These are phyloP conservation scores for Gymnoscopelus braueri DNA, from an alignment of 2,797 vertebrate genomes.

Conservation along the genomic window DNA sequence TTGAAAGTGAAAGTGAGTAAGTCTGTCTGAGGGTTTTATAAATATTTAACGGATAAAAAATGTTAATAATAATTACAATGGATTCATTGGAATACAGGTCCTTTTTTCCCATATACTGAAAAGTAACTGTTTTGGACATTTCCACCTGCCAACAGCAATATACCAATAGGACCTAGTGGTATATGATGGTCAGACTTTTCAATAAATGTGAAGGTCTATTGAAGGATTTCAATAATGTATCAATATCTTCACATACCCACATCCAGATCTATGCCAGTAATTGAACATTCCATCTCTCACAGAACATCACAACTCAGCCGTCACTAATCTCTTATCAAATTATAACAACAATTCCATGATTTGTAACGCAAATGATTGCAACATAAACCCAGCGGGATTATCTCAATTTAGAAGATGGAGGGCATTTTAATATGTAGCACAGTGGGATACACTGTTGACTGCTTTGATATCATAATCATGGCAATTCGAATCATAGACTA, in stretches of 20 bases:
- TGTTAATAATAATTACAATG: no score
- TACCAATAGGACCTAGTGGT: background rate
- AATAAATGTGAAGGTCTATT: background rate
- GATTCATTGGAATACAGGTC: no score
- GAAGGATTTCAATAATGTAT: background rate
- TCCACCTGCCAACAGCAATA: background rate
- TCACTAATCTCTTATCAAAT: background rate
- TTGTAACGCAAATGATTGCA: conserved; percentile 26
- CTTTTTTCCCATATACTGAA: no score
- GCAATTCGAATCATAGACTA: conserved; percentile 31
- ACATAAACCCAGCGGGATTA: conserved; percentile 12
- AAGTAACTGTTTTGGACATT: background rate
- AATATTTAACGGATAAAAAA: no score
- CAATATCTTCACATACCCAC: conserved; percentile 6
- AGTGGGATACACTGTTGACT: conserved; percentile 22
- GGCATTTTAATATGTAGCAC: background rate
- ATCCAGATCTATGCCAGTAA: conserved; percentile 1
- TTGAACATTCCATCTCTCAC: background rate
- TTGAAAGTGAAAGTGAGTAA: no score
- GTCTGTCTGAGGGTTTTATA: no score
- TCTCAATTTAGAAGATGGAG: conserved; percentile 13
- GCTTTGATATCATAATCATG: conserved; percentile 49
- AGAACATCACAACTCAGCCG: conserved; percentile 13
- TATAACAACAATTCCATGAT: conserved; percentile 1
- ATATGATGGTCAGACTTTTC: background rate